These are phyloP conservation scores for Caenorhabditis angaria DNA, from an alignment of 2,888 invertebrate genomes.

Conservation along the genomic window DNA sequence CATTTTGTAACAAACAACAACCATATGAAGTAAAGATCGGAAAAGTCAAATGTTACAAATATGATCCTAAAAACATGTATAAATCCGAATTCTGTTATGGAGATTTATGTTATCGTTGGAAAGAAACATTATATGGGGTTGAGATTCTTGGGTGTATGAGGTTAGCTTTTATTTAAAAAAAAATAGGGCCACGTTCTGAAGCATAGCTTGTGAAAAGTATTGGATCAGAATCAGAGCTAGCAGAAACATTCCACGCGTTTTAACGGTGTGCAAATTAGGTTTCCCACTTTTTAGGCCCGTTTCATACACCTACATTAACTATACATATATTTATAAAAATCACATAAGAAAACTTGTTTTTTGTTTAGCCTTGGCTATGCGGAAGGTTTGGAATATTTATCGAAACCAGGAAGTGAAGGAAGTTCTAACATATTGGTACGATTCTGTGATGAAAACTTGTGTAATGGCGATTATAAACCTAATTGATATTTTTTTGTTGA, in stretches of 20 bases:
- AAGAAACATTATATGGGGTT: background rate
- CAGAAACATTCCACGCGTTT: no score
- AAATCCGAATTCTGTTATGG: background rate
- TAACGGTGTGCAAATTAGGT: no score
- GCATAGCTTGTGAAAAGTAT: no score
- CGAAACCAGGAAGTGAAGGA: background rate
- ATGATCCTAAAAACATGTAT: background rate
- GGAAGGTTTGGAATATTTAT: conserved; percentile 14
- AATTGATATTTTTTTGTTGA: no score
- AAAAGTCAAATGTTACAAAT: background rate
- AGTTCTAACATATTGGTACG: background rate
- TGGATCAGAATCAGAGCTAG: no score
- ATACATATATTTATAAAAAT: no score
- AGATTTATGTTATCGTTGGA: background rate
- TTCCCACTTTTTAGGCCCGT: no score
- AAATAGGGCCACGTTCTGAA: no score
- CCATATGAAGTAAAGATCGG: background rate
- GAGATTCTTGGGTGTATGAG: no score
- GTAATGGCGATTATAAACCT: conserved; percentile 8
- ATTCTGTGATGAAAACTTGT: conserved; percentile 10
- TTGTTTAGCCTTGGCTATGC: background rate
- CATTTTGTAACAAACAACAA: background rate
- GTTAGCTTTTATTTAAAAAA: no score
- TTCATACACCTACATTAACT: no score
- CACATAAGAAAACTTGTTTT: no score